Base-by-base conservation (phyloP, 2,113 vertebrate genomes). In the Pygoscelis antarcticus region DNA sequence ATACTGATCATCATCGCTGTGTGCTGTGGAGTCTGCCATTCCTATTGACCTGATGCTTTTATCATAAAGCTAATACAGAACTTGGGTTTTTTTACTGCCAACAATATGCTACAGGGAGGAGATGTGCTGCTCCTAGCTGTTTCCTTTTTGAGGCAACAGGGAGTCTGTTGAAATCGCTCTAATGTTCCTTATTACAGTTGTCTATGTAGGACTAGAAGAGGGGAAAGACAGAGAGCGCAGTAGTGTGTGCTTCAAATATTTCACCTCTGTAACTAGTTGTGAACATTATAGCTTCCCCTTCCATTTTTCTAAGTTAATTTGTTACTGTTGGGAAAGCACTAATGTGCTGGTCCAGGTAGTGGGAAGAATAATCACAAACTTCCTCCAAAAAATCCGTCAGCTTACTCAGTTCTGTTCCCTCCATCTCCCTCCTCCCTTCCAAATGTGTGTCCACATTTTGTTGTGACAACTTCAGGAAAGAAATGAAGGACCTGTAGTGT, bases 1-100 rank as follows among this genome's bases (percentile, higher is more conserved):
- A 4, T 40, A 13, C 42, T 66, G 40, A 34, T 61, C 26, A 17
- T 22, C 18, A 5, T 18, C 2, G 1, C 22, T 0, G 0, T 16
- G 23, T 61, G 49, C 60, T 74, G 10, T 70, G 65, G 40, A 85
- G 49, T 27, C 72, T 87, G 72, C 26, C 44, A 46, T 42, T 30
- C 30, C 26, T 44, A 7, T 19, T 79, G 44, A 26, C 4, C 4
- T 16, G 17, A 76, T 83, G 44, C 75, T 80, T 51, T 40, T 85
- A 12, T 46, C n/a, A 22, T 34, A 78, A 75, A 51, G 9, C 74
- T 66, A 10, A 26, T n/a, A 26, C 10, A 62, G 29, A 72, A 15
- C 52, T 65, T 36, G 17, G 11, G 4, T 13, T 77, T 30, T 71
- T 36, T 51, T 65, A 44, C 64, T 78, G 40, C n/a, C 11, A 36